Base-by-base conservation (phyloP, 2,888 invertebrate genomes). In the Acanthococcus lagerstroemiae region DNA sequence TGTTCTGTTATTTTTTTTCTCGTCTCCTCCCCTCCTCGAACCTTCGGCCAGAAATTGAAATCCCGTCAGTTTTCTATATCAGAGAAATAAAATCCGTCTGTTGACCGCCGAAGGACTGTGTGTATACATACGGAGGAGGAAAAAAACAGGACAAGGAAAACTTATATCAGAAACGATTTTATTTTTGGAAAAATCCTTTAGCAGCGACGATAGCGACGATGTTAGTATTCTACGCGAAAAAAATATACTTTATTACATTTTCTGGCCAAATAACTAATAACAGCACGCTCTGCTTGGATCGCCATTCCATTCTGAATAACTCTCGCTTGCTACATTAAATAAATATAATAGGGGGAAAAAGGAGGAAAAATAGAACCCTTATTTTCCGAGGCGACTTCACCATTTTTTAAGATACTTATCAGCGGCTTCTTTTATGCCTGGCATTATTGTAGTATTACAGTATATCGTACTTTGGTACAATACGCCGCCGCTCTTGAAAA, bases 191-290 rank as follows among this genome's bases (percentile, higher is more conserved):
- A 45, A 45, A 45, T 17, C 15, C 17, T 17, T 17, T 17, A 45
- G 4, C 15, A 5, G 4, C 4, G 15, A 45, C 19, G 19, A 19
- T 17, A 45, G 15, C 46, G 46, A 45, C 15, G 46, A 45, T 17
- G 46, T 55, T 55, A 55, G 55, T 55, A 55, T 55, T 55, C 55
- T 6, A 26, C 24, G 26, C 55, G 55, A 55, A 55, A 25, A 15
- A 55, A 17, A 55, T n/a, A 52, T 52, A 55, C 55, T 55, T 55
- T 55, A 55, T 55, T 55, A 55, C 55, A 55, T 55, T 55, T 55
- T 55, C 55, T 55, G 55, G 55, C 55, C 55, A 55, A 55, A 55
- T 55, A 55, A 55, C 55, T 55, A 55, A 55, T 55, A 55, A 55
- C 55, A 55, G 55, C n/a, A 55, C 55, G 55, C 55, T 55, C 55